Evolutionary conservation across 2,797 vertebrate genomes (phyloP).

Genomic region (Pelochelys cantorii): DNA sequence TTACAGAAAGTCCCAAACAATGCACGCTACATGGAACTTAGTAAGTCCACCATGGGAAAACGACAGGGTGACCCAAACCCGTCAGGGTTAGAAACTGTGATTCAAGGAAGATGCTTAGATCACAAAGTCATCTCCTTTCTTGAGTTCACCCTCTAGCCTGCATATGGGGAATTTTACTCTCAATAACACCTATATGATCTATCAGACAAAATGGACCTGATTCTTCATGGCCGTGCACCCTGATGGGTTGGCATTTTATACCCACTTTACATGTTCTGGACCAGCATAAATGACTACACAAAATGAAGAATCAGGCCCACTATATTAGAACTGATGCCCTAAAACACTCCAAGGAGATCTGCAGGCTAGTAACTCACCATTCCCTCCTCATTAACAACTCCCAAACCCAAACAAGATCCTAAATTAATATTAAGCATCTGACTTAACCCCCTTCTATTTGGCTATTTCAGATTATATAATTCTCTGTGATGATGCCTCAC

Average conservation of each 20-base stretch:
- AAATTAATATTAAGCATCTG: background rate
- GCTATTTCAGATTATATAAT: background rate
- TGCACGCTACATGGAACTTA: background rate
- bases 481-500: background rate
- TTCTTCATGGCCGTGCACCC: background rate
- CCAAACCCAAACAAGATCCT: background rate
- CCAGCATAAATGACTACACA: background rate
- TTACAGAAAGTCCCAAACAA: background rate
- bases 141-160: background rate
- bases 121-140: background rate
- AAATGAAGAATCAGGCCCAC: background rate
- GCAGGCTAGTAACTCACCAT: background rate
- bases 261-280: background rate
- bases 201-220: background rate
- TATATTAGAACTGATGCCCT: background rate
- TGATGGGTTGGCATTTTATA: background rate
- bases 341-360: background rate
- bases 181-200: background rate
- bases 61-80: background rate
- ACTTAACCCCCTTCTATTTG: background rate
- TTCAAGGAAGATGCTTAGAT: background rate
- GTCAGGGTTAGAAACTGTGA: background rate
- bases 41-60: background rate
- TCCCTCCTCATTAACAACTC: background rate
- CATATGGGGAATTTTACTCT: background rate